A percentile compares a stretch with the other conserved stretches of the same genome.
Conservation (phyloP, 2,888 invertebrate genomes). For the Lithophane ornitopus region DNA sequence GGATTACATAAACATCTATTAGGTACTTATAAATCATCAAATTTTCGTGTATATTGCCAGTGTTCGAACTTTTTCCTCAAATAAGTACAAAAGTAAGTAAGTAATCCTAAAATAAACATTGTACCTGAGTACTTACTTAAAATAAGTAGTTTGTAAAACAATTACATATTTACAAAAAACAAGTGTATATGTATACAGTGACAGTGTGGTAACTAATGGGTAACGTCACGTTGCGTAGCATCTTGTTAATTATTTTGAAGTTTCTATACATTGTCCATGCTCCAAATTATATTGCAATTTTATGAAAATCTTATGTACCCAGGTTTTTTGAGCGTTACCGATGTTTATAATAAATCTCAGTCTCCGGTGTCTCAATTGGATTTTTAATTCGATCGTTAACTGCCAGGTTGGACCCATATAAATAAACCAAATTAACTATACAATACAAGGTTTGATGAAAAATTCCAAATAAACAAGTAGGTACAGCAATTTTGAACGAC, state of each 20-base stretch:
- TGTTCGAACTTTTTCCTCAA: slow-evolving; percentile 5
- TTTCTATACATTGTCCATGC: background rate
- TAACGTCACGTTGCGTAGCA: background rate
- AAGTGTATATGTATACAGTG: slow-evolving; percentile 2
- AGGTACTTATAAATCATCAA: slow-evolving; percentile 19
- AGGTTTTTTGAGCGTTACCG: background rate
- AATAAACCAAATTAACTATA: background rate
- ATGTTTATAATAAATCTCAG: background rate
- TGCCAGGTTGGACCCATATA: background rate
- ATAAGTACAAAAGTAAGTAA: slow-evolving; percentile 18
- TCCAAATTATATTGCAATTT: background rate
- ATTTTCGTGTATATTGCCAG: slow-evolving; percentile 1
- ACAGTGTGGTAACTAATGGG: background rate
- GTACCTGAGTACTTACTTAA: background rate
- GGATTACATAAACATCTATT: slow-evolving; percentile 35
- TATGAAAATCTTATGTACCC: background rate
- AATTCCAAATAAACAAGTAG: background rate
- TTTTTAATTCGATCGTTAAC: background rate
- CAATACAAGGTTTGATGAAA: background rate
- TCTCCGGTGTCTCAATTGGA: background rate
- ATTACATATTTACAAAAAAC: background rate
- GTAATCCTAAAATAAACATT: slow-evolving; percentile 4
- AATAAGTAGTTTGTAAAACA: background rate
- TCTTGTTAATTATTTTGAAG: background rate
- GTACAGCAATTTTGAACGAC: background rate